phyloP scores from a whole-genome alignment of 2,797 vertebrate genomes.

The Myotis planiceps region DNA sequence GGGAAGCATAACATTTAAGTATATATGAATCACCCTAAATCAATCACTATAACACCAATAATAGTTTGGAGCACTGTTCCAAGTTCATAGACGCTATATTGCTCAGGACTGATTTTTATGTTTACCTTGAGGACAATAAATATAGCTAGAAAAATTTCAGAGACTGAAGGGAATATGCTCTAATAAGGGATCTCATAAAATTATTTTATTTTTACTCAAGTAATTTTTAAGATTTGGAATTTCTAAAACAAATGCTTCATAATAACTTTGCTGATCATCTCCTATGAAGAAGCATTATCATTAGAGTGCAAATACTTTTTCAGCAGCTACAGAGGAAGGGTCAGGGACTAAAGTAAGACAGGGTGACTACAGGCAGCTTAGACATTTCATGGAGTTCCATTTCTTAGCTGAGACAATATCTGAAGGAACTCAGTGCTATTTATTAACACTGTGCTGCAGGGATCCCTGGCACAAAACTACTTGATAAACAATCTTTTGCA shows the following conservation, averaged over 20 bases:
- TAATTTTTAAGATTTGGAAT: background rate
- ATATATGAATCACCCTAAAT: background rate
- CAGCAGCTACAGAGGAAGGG: background rate
- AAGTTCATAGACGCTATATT: background rate
- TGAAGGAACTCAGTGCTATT: background rate
- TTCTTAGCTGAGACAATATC: background rate
- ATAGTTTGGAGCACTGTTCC: background rate
- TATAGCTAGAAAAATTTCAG: background rate
- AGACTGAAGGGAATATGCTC: background rate
- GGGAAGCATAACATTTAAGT: background rate
- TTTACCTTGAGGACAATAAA: background rate
- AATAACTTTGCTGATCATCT: background rate
- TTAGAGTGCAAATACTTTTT: background rate
- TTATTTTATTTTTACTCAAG: constrained; percentile 5
- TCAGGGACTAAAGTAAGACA: background rate
- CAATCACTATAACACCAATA: background rate
- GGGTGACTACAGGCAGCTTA: background rate
- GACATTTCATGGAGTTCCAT: background rate
- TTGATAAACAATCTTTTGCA: background rate
- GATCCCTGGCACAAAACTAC: background rate
- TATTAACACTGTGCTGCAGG: background rate
- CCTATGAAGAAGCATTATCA: background rate
- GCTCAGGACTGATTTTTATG: background rate
- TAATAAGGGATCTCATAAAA: background rate
- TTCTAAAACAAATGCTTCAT: constrained; percentile 28